These are phyloP conservation scores for Brachystomella parvula DNA, from an alignment of 1,140 invertebrate species.

Conservation along the genomic window DNA sequence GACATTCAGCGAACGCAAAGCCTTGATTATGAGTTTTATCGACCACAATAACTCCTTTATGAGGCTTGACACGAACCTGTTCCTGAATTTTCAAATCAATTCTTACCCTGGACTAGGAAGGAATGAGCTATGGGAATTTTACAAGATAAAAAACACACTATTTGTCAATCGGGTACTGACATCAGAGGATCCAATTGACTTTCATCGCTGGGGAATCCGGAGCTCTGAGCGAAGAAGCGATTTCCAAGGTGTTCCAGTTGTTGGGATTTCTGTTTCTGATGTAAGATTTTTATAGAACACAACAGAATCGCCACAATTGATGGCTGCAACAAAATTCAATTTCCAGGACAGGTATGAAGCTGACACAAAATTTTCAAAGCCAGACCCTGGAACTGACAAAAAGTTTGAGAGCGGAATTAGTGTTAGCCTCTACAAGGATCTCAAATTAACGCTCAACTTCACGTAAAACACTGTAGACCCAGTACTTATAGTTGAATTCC, in stretches of 20 bases:
- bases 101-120: not conserved
- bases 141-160: not conserved
- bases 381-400: too few species aligned
- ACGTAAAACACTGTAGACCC: too few species aligned
- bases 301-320: too few species aligned
- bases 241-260: not conserved
- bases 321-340: too few species aligned
- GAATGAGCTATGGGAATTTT: not conserved
- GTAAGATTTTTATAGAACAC: too few species aligned
- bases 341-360: too few species aligned
- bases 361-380: not conserved
- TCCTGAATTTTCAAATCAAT: not conserved
- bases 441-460: not conserved
- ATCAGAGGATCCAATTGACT: not conserved
- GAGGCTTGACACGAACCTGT: not conserved
- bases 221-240: not conserved
- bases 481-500: too few species aligned
- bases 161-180: not conserved
- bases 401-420: not conserved
- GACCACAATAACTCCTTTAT: not conserved
- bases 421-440: not conserved
- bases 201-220: not conserved
- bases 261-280: not conserved
- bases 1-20: not conserved
- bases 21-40: too few species aligned